These are phyloP conservation scores for Aulostomus chinensis DNA, from an alignment of 2,797 vertebrate genomes.

Conservation along the genomic window DNA sequence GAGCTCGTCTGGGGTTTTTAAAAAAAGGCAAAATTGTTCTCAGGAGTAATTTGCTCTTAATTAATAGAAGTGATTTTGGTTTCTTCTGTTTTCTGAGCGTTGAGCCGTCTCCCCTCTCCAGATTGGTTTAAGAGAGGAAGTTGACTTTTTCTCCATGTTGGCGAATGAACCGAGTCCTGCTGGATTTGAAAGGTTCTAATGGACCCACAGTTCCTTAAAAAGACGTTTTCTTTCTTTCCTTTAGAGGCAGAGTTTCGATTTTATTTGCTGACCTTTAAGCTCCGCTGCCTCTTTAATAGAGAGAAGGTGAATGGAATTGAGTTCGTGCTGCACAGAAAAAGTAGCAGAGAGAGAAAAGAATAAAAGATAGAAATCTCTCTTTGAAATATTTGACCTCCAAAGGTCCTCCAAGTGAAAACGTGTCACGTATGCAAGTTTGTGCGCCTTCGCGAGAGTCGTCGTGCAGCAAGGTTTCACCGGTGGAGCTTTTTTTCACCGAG, in stretches of 20 bases:
- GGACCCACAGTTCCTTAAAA: too few relatives aligned
- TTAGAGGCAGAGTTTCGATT: background rate
- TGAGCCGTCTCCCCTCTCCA: slow-evolving; percentile 22
- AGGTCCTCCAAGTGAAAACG: too few relatives aligned
- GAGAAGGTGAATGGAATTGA: background rate
- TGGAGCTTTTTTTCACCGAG: too few relatives aligned
- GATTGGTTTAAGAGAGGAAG: slow-evolving; percentile 6
- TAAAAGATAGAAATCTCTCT: too few relatives aligned
- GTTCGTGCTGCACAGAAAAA: background rate
- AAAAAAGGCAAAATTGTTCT: slow-evolving; percentile 53
- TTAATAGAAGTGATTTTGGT: slow-evolving; percentile 45
- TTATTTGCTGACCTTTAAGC: background rate
- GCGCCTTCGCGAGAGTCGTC: too few relatives aligned
- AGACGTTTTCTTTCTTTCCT: background rate
- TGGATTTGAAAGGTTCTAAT: background rate
- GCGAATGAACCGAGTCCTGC: slow-evolving; percentile 1
- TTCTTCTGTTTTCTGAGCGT: slow-evolving; percentile 33
- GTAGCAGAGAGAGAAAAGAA: background rate
- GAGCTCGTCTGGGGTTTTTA: slow-evolving; percentile 32
- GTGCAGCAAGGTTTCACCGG: too few relatives aligned
- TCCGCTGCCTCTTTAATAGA: background rate
- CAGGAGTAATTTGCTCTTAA: slow-evolving; percentile 53
- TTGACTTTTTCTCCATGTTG: background rate
- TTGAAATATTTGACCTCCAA: background rate
- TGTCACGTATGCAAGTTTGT: too few relatives aligned